Evolutionary conservation across 2,888 invertebrate species (phyloP), one percentile per base, ranked within the genome.

Genomic region (Platerodrilus igneus): DNA sequence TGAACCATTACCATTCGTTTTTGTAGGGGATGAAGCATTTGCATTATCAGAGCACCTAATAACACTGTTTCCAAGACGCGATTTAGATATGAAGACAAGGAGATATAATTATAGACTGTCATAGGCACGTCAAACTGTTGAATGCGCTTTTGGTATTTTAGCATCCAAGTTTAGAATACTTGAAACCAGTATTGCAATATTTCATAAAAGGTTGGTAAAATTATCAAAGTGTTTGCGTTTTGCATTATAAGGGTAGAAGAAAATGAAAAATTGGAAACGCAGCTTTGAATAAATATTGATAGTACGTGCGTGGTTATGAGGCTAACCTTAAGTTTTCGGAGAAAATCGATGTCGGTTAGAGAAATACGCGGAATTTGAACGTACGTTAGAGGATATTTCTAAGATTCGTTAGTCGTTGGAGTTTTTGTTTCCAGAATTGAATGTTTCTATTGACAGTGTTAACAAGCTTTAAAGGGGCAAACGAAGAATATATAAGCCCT

Each of bases 11-110:
- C 33, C 33, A 5, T 23, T 16, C 23, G 33, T 33, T 4, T 14
- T 33, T 14, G 23, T 34, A 23, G 42, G 39, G 10, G 42, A 48
- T 20, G 39, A 38, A 32, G 37, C 45, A 11, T 48, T 45, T 40
- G 37, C 37, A 11, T n/a, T 48, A 32, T 18, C 25, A 14, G 18
- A 35, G 10, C 22, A 46, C 35, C 21, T 41, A 28, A 40, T 45
- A 17, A 33, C 9, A 11, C 23, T 23, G 3, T 33, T 23, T 16
- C 33, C 33, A 3, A 14, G 17, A 9, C 11, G 11, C n/a, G 22
- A 25, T 15, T 29, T 37, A 15, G 29, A 38, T 28, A 7, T 28
- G 2, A 7, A n/a, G 26, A 29, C 41, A 19, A 37, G 40, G 29
- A 21, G 19, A 25, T 41, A 36, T 31, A 44, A 44, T 41, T 47